These are phyloP conservation scores for Tetranychus piercei DNA, from an alignment of 2,888 invertebrate genomes.

Conservation along the genomic window DNA sequence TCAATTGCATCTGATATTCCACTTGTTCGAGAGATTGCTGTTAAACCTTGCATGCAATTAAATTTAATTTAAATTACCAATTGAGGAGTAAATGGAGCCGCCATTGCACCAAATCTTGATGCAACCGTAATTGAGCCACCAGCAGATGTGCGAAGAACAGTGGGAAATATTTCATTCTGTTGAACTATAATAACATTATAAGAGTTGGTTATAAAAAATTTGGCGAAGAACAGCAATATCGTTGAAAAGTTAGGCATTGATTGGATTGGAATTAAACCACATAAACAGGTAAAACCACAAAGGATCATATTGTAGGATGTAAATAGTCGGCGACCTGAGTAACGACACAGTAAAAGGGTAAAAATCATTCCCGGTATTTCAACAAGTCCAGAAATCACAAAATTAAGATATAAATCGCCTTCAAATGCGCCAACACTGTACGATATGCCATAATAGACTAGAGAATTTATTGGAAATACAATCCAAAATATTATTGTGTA, in stretches of 20 bases:
- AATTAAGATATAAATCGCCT: slow-evolving; percentile 52
- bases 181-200: slow-evolving; percentile 19
- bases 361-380: slow-evolving; percentile 25
- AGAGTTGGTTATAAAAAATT: slow-evolving; percentile 19
- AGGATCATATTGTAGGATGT: slow-evolving; percentile 28
- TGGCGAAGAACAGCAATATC: slow-evolving; percentile 15
- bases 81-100: slow-evolving; percentile 20
- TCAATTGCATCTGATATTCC: too few relatives aligned
- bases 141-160: slow-evolving; percentile 19
- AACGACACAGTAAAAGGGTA: slow-evolving; percentile 14
- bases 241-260: not conserved
- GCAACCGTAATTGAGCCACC: slow-evolving; percentile 18
- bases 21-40: too few relatives aligned
- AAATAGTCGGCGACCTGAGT: slow-evolving; percentile 24
- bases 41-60: not conserved
- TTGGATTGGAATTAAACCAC: slow-evolving; percentile 24
- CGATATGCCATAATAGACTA: slow-evolving; percentile 56
- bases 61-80: slow-evolving; percentile 16
- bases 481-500: slow-evolving; percentile 50
- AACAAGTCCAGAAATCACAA: slow-evolving; percentile 36
- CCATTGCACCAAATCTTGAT: slow-evolving; percentile 19
- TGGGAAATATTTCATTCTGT: slow-evolving; percentile 20
- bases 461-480: slow-evolving; percentile 49
- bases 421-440: slow-evolving; percentile 54
- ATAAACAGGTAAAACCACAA: slow-evolving; percentile 27